Evolutionary conservation across 2,888 invertebrate genomes (phyloP), one percentile per base, ranked within the genome.

Genomic region (Dolichopus griseipennis): DNA sequence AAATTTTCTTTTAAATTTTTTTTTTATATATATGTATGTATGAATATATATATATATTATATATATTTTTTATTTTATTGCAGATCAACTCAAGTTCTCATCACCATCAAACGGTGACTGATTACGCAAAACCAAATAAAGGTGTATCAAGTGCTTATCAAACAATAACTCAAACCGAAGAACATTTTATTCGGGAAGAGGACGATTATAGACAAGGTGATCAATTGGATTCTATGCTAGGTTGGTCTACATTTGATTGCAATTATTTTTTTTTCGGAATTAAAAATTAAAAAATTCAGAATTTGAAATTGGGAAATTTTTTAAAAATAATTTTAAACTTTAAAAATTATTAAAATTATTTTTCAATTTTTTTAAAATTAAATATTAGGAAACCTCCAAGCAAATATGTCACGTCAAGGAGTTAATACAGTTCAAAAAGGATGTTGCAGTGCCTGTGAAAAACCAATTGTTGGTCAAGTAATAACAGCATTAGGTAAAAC

Each of bases 371-470:
- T 1, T 66, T 52, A 34, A n/a, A n/a, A n/a, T n/a, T n/a, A n/a
- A n/a, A n/a, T n/a, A n/a, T n/a, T 18, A 72, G 73, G 81, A 70
- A 82, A 77, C 72, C 86, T 95, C 75, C 95, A 96, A 81, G 93
- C 93, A 80, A 96, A 97, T 86, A 96, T 98, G 96, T 95, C 92
- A 84, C 92, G 95, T 81, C 98, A 98, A 87, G 98, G 98, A 83
- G 95, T 98, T 72, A 96, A 92, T 82, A 97, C 97, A 72, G 95
- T 97, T 76, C 97, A 98, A 81, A 98, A 99, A 85, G 98, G 99
- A 77, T 96, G 97, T 85, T 99, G 99, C 89, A 95, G 89, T 80
- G 96, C 96, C 74, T 99, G 99, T 86, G 94, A 95, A 82, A 98
- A 99, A 78, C 96, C 98, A 73, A 98, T 99, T 83, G 96, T 98